Percentiles rank a stretch among this genome's conserved stretches.
Conservation (phyloP, 2,113 vertebrate species). For the Hippocampus guttulatus region DNA sequence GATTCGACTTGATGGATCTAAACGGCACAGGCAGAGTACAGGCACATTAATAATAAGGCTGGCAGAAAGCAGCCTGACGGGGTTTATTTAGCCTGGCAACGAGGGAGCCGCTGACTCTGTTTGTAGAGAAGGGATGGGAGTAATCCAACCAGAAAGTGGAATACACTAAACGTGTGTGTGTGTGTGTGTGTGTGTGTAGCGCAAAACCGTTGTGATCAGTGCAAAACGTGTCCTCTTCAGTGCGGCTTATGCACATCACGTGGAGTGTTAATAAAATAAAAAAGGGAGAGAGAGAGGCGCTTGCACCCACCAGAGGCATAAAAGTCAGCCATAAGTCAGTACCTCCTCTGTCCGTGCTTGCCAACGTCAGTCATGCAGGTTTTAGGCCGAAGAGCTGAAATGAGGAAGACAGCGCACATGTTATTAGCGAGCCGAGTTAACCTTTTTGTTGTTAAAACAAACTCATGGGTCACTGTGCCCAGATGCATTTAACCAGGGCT, state of each 20-base stretch:
- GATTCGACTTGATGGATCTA: slow-evolving; percentile 16
- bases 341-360: slow-evolving; percentile 68
- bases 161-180: slow-evolving; percentile 10
- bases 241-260: not conserved
- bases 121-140: not conserved
- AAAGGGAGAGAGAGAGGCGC: not conserved
- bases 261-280: slow-evolving; percentile 5
- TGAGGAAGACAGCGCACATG: not conserved
- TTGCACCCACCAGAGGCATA: slow-evolving; percentile 11
- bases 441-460: not conserved
- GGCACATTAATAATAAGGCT: slow-evolving; percentile 53
- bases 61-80: slow-evolving; percentile 50
- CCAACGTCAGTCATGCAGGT: slow-evolving; percentile 87
- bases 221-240: slow-evolving; percentile 10
- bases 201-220: slow-evolving; percentile 14
- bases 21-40: slow-evolving; percentile 54
- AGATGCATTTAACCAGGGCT: too few relatives aligned
- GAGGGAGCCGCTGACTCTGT: slow-evolving; percentile 31
- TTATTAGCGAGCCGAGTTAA: not conserved
- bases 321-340: slow-evolving; percentile 53
- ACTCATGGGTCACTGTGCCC: not conserved
- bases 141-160: slow-evolving; percentile 53
- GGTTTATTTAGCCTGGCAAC: slow-evolving; percentile 49
- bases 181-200: not conserved
- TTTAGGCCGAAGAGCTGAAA: slow-evolving; percentile 86